phyloP scores from a whole-genome alignment of 2,113 vertebrate species.

The Diadophis punctatus region DNA sequence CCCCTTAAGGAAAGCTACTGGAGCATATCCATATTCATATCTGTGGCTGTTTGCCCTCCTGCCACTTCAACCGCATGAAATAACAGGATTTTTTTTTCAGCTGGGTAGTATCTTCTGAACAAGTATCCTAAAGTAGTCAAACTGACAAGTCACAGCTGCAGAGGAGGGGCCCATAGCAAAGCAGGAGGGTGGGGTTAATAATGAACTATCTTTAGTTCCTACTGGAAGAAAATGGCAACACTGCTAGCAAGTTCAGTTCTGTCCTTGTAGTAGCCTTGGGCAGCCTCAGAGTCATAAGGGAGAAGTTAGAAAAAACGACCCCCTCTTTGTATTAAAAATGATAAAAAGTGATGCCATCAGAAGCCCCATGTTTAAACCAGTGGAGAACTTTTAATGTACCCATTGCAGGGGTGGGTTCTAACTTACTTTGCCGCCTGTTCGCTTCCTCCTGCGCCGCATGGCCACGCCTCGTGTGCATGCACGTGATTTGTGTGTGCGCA shows the following conservation, averaged over 20 bases:
- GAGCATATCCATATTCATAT: not conserved
- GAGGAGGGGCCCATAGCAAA: not conserved
- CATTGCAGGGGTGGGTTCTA: not conserved
- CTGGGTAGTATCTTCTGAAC: not conserved
- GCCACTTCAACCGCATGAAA: not conserved
- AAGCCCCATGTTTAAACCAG: not conserved
- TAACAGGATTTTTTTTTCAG: not conserved
- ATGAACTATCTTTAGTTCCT: not conserved
- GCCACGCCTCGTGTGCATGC: no score
- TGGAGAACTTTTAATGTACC: not conserved
- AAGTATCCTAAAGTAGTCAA: not conserved
- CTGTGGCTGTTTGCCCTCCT: not conserved
- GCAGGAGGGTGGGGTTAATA: not conserved
- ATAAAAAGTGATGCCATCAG: not conserved
- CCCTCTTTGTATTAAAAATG: not conserved
- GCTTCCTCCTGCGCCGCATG: no score
- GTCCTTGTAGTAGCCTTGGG: not conserved
- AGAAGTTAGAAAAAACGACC: not conserved
- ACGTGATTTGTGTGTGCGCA: no score
- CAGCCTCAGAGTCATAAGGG: not conserved
- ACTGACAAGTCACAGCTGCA: not conserved
- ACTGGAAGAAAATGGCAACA: not conserved
- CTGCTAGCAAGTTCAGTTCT: not conserved
- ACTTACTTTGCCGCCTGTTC: no score
- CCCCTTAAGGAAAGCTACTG: not conserved